Percentiles rank a stretch among this genome's conserved stretches.
phyloP scores from a whole-genome alignment of 2,113 vertebrate species.

The Nibea coibor region DNA sequence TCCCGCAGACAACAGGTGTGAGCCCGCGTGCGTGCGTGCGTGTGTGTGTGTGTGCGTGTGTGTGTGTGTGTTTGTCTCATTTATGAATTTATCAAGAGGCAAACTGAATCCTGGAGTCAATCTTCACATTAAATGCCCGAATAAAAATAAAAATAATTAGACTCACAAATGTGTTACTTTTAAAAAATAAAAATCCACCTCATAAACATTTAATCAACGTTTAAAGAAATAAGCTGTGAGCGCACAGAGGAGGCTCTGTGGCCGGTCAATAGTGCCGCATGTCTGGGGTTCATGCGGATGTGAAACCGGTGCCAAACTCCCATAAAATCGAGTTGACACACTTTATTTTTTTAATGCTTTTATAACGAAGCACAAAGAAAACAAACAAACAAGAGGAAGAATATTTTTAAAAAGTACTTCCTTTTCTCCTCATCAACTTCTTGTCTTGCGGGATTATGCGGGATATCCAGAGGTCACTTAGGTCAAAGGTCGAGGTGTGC shows the following conservation, averaged over 20 bases:
- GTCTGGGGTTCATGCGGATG: slow-evolving; percentile 49
- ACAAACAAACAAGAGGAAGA: background rate
- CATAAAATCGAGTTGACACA: background rate
- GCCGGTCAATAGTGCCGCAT: slow-evolving; percentile 49
- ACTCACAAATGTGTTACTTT: background rate
- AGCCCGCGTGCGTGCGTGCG: background rate
- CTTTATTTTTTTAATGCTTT: slow-evolving; percentile 2
- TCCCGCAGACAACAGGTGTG: slow-evolving; percentile 59
- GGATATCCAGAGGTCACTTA: background rate
- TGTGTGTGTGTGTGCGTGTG: no score
- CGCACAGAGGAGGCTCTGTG: slow-evolving; percentile 10
- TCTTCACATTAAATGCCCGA: no score
- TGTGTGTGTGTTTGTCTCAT: background rate
- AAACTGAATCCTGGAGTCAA: background rate
- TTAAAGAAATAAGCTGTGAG: background rate
- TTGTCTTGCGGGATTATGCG: no score
- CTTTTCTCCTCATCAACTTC: background rate
- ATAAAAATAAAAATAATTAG: background rate
- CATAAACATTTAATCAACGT: background rate
- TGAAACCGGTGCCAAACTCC: slow-evolving; percentile 24
- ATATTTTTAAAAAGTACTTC: background rate
- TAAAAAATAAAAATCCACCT: background rate
- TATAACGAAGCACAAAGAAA: background rate
- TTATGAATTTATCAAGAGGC: background rate
- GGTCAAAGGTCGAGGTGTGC: background rate